Conservation (phyloP, 2,113 vertebrate genomes). For the Nesogale talazaci region DNA sequence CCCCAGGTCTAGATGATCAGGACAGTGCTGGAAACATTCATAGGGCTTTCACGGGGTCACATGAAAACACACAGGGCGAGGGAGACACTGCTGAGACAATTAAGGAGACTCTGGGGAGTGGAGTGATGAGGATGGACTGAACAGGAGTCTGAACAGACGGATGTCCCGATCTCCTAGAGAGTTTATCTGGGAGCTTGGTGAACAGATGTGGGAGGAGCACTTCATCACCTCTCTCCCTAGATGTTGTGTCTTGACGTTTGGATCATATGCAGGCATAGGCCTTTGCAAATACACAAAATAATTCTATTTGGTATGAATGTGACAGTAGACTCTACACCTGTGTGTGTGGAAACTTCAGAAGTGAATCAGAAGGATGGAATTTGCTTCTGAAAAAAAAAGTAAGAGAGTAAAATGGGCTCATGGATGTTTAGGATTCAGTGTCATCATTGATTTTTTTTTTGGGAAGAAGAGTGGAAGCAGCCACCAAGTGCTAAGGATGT, state of each 20-base stretch:
- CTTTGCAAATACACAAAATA: neutral
- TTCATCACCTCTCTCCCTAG: neutral
- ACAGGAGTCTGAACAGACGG: neutral
- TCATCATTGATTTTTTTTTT: neutral
- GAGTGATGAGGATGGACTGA: neutral
- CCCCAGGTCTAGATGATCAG: neutral
- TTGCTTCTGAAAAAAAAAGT: neutral
- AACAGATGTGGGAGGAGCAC: neutral
- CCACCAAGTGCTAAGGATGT: neutral
- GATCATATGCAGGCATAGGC: neutral
- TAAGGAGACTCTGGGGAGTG: too few species aligned
- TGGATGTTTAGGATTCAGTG: neutral
- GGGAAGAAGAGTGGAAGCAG: neutral
- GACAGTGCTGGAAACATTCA: neutral
- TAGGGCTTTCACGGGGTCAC: too few species aligned
- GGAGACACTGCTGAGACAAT: too few species aligned
- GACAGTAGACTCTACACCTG: neutral
- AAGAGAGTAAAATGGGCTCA: neutral
- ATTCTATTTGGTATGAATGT: rapidly evolving
- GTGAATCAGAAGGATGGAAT: neutral
- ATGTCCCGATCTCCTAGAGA: neutral
- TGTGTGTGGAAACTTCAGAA: neutral
- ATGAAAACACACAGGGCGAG: too few species aligned
- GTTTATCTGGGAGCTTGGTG: neutral
- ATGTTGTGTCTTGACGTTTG: too few species aligned